These are phyloP conservation scores for Agrotis puta DNA, from an alignment of 2,888 invertebrate genomes.

Conservation along the genomic window DNA sequence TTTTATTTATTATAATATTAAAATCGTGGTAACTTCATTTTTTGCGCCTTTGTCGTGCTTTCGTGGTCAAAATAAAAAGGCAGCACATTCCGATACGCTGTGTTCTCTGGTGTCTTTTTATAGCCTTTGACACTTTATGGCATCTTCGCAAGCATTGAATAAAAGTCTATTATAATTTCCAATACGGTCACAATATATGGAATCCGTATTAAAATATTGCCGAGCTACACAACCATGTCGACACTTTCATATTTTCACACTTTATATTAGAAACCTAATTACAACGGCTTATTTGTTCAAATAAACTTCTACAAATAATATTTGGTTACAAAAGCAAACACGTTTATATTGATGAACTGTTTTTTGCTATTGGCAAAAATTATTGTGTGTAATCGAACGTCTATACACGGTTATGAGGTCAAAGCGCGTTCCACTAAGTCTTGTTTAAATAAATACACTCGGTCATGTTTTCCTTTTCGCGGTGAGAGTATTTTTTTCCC, in stretches of 20 bases:
- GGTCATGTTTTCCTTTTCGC: constrained; percentile 83
- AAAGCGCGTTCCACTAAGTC: constrained; percentile 78
- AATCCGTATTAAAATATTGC: constrained; percentile 18
- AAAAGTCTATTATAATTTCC: constrained; percentile 49
- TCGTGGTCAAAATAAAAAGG: constrained; percentile 53
- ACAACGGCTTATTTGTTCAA: constrained; percentile 20
- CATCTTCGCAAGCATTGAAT: constrained; percentile 48
- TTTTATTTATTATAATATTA: constrained; percentile 50
- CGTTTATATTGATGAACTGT: constrained; percentile 59
- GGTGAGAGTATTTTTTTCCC: constrained; percentile 83
- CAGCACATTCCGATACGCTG: constrained; percentile 34
- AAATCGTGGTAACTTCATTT: constrained; percentile 47
- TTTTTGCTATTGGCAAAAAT: constrained; percentile 71
- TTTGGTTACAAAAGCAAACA: constrained; percentile 58
- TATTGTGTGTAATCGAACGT: constrained; percentile 66
- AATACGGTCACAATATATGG: constrained; percentile 38
- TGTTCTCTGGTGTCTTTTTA: constrained; percentile 46
- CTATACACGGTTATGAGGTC: constrained; percentile 77
- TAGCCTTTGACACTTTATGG: constrained; percentile 57
- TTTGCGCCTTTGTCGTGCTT: constrained; percentile 54
- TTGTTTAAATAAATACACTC: constrained; percentile 73
- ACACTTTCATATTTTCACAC: constrained; percentile 36
- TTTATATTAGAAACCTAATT: constrained; percentile 11
- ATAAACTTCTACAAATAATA: constrained; percentile 49
- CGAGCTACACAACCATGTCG: constrained; percentile 2